Conservation (phyloP, 2,113 vertebrate species). For the Solea senegalensis region DNA sequence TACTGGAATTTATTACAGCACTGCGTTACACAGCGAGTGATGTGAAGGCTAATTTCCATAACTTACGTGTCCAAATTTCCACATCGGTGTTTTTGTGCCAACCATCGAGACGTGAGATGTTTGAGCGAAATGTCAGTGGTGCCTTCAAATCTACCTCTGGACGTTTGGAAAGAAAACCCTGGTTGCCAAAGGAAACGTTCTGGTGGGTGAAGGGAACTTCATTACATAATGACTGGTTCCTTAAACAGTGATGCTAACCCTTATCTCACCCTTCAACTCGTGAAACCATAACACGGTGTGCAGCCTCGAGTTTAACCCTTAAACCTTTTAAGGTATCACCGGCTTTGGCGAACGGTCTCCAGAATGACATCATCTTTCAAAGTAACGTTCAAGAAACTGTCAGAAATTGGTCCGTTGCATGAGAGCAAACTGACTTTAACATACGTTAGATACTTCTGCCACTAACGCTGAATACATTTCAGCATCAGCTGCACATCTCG, state of each 20-base stretch:
- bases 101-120: constrained; percentile 18
- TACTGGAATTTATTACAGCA: constrained; percentile 45
- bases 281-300: background rate
- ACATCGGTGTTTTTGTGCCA: constrained; percentile 14
- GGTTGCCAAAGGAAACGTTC: constrained; percentile 10
- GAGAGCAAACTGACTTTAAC: too few species aligned
- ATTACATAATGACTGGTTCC: background rate
- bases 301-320: background rate
- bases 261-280: background rate
- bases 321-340: too few species aligned
- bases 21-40: constrained; percentile 25
- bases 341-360: too few species aligned
- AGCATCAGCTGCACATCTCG: too few species aligned
- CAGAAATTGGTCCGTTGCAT: too few species aligned
- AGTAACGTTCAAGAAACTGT: too few species aligned
- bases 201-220: background rate
- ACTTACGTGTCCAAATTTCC: constrained; percentile 50
- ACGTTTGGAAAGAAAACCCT: background rate
- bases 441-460: too few species aligned
- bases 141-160: background rate
- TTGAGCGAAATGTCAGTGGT: constrained; percentile 4
- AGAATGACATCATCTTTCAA: too few species aligned
- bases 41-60: constrained; percentile 53
- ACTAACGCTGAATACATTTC: too few species aligned
- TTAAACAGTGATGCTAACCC: too few species aligned